Conservation (phyloP, 2,797 vertebrate species). For the Lateolabrax maculatus region DNA sequence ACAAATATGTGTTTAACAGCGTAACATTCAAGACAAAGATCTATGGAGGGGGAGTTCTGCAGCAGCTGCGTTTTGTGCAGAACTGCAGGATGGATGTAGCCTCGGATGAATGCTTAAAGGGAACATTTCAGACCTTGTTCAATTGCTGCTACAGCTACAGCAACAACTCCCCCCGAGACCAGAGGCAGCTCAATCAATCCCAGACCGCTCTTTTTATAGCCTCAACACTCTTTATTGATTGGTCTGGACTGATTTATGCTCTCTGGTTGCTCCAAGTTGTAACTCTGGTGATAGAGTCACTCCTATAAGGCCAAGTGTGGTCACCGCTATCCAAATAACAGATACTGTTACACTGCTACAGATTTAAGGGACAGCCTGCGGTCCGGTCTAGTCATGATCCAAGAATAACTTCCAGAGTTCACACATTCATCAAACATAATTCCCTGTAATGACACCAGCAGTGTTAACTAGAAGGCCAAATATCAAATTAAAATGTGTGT, state of each 20-base stretch:
- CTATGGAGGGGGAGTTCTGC: neutral
- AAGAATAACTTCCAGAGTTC: neutral
- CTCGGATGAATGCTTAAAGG: neutral
- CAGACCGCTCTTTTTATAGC: slow-evolving; percentile 51
- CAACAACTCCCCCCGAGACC: slow-evolving; percentile 35
- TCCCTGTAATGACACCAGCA: neutral
- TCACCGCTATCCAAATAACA: slow-evolving; percentile 21
- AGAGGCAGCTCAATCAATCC: slow-evolving; percentile 50
- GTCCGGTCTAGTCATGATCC: slow-evolving; percentile 16
- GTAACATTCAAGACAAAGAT: neutral
- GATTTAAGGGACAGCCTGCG: slow-evolving; percentile 43
- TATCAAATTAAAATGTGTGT: neutral
- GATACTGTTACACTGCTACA: slow-evolving; percentile 20
- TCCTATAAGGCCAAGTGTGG: slow-evolving; percentile 47
- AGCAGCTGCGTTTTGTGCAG: neutral
- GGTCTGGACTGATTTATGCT: slow-evolving; percentile 48
- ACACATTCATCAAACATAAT: neutral
- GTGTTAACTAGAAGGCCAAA: neutral
- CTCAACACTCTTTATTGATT: slow-evolving; percentile 61
- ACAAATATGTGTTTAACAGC: neutral
- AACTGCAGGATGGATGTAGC: neutral
- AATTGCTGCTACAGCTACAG: slow-evolving; percentile 10
- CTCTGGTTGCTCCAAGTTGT: slow-evolving; percentile 38
- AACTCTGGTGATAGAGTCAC: slow-evolving; percentile 50
- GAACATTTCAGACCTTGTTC: slow-evolving; percentile 21